Evolutionary conservation across 1,140 invertebrate genomes (phyloP).

Genomic region (Branchinecta lynchi): DNA sequence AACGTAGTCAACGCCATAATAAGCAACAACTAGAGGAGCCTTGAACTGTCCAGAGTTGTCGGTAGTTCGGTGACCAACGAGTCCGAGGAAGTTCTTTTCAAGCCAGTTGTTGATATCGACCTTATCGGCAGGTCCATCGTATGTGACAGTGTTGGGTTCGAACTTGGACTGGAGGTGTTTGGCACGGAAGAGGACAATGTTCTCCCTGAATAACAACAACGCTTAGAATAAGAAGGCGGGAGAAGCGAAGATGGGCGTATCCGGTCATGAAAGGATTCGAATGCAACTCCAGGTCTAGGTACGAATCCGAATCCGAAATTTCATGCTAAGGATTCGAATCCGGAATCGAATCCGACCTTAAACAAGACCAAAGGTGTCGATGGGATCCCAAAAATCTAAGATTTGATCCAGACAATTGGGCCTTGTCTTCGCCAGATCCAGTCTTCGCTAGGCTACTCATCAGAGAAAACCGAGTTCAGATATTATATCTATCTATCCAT

Average conservation of each 20-base stretch:
- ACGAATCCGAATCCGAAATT: no score
- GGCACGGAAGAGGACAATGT: conserved; percentile 73
- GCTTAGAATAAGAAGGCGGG: conserved; percentile 14
- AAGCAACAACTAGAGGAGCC: conserved; percentile 76
- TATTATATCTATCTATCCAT: no score
- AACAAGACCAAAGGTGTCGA: no score
- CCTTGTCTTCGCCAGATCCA: no score
- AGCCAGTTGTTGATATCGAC: conserved; percentile 63
- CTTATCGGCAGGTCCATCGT: conserved; percentile 46
- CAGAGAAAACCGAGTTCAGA: no score
- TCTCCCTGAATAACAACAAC: conserved; percentile 45
- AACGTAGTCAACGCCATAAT: conserved; percentile 86
- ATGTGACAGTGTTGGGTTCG: conserved; percentile 56
- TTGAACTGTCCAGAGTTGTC: conserved; percentile 73
- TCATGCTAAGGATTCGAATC: no score
- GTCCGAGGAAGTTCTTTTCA: conserved; percentile 64
- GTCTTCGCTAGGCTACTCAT: no score
- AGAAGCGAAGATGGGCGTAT: background rate
- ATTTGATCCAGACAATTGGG: no score
- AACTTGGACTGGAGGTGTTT: conserved; percentile 82
- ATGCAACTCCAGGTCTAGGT: no score
- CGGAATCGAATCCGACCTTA: no score
- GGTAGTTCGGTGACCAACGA: conserved; percentile 73
- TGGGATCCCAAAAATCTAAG: no score
- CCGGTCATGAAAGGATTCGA: no score